These are phyloP conservation scores for Odontomyia ornata DNA, from an alignment of 2,888 invertebrate genomes.

Conservation along the genomic window DNA sequence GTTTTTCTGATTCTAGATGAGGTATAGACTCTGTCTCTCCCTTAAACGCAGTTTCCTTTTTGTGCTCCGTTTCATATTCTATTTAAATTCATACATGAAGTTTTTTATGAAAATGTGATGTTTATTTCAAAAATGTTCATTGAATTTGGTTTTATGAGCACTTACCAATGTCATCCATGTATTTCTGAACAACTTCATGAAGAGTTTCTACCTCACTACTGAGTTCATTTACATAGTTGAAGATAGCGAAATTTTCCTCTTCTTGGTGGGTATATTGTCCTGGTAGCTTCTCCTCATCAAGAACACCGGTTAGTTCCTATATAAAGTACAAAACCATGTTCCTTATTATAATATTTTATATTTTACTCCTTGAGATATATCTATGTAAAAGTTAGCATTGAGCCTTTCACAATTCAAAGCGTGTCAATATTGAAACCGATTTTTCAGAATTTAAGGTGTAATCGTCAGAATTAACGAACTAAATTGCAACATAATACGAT, in stretches of 20 bases:
- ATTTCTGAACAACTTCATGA: conserved; percentile 72
- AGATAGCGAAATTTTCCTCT: conserved; percentile 90
- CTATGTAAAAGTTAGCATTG: no score
- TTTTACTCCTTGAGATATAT: no score
- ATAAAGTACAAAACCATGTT: background rate
- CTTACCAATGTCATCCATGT: conserved; percentile 72
- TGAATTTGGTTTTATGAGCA: background rate
- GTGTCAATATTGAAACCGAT: no score
- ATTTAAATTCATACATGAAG: background rate
- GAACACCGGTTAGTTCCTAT: conserved; percentile 65
- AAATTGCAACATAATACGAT: no score
- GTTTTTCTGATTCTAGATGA: conserved; percentile 55
- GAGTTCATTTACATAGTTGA: conserved; percentile 89
- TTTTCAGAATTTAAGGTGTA: no score
- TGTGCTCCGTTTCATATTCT: conserved; percentile 61
- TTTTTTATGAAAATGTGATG: background rate
- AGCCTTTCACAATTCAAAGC: no score
- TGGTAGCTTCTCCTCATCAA: conserved; percentile 73
- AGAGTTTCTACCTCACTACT: conserved; percentile 83
- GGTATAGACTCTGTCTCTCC: conserved; percentile 60
- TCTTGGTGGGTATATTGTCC: conserved; percentile 83
- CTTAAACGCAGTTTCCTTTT: conserved; percentile 58
- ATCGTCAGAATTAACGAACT: no score
- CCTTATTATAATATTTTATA: no score
- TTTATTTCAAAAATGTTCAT: no score